Conservation (phyloP, 2,797 vertebrate species). For the Alectoris magna region DNA sequence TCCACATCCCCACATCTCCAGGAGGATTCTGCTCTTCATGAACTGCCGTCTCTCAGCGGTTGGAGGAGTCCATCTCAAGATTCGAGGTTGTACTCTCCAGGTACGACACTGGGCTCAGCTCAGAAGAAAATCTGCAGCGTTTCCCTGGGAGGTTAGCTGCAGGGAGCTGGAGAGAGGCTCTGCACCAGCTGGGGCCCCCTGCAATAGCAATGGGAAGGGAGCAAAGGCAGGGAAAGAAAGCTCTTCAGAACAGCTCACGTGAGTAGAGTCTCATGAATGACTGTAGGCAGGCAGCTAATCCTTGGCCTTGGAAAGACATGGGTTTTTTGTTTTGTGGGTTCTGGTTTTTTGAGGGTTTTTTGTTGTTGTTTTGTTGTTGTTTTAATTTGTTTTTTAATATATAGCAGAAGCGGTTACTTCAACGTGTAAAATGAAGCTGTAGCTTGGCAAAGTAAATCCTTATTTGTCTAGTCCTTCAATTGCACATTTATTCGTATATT, state of each 20-base stretch:
- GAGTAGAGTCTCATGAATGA: not conserved
- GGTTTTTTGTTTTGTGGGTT: not conserved
- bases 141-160: not conserved
- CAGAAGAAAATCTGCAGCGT: not conserved
- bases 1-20: not conserved
- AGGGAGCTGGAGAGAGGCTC: not conserved
- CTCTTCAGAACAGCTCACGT: not conserved
- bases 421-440: not conserved
- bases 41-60: not conserved
- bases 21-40: fast-evolving
- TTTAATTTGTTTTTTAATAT: not conserved
- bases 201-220: not conserved
- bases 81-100: not conserved
- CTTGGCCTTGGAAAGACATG: not conserved
- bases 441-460: not conserved
- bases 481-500: not conserved
- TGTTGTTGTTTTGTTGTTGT: too few relatives aligned
- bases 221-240: not conserved
- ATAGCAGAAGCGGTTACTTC: not conserved
- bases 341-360: not conserved
- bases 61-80: not conserved
- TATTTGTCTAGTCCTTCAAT: not conserved
- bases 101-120: not conserved
- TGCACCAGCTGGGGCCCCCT: not conserved
- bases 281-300: not conserved